Evolutionary conservation across 2,888 invertebrate species (phyloP), one percentile per base, ranked within the genome.

Genomic region (Theodoxus fluviatilis): DNA sequence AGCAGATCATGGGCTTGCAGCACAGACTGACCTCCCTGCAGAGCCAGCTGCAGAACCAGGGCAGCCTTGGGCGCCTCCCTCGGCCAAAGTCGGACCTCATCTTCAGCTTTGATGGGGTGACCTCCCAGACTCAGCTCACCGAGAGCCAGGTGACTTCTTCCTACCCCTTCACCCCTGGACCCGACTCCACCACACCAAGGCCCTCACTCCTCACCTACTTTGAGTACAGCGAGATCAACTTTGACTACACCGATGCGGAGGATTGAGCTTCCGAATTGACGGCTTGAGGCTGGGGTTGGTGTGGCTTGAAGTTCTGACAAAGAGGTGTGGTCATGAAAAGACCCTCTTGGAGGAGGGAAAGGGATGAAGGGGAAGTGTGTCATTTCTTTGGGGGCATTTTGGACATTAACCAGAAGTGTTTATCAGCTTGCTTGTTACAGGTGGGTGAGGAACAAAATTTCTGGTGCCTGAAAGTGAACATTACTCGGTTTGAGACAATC

Each of bases 1-100:
- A 87, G 69, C 88, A 88, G 74, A 83, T 88, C 40, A 74, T 85
- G n/a, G 77, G 79, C 22, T 75, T 87, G 33, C 83, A 86, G 66
- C 81, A 84, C 69, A 78, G 77, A 64, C 70, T 80, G 1, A 74
- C 78, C 33, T 68, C 69, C 64, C 72, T 84, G 25, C 70, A 75
- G 0, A 4, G 33, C 3, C 43, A 69, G 61, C 66, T 80, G 40
- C 57, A 71, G 25, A 67, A 67, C 22, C 72, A 73, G 9, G 64
- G 69, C 12, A 33, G 52, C 9, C 70, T 64, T 1, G 52, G 64
- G 9, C 52, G 57, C 25, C 35, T 40, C 43, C 63, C 69, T 7
- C 74, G 83, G 22, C 81, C 82, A 12, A 72, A 74, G 22, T 82
- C 82, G 71, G 79, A 82, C 31, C 76, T 83, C 35, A 76, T 84